phyloP scores from a whole-genome alignment of 2,797 vertebrate species.

The Macropus fuliginosus region DNA sequence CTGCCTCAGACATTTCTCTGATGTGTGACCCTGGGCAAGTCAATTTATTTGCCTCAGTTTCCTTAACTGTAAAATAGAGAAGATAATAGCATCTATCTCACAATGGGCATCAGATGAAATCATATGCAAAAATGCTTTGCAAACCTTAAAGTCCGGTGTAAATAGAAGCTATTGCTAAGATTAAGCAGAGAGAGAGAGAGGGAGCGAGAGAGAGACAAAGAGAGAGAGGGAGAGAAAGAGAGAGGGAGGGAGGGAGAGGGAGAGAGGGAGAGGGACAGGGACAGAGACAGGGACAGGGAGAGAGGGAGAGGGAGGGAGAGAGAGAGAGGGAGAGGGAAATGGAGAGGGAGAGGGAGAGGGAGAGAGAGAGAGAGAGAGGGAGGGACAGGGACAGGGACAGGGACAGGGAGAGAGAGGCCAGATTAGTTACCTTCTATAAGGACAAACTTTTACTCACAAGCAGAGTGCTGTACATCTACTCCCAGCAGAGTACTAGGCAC shows the following conservation, averaged over 20 bases:
- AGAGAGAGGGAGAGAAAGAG: too few relatives aligned
- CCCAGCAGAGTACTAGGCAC: not conserved
- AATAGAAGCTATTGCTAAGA: not conserved
- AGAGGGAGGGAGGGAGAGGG: not conserved
- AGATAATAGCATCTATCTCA: not conserved
- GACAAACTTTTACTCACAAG: not conserved
- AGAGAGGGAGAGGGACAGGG: too few relatives aligned
- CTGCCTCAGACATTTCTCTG: not conserved
- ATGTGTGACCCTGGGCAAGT: not conserved
- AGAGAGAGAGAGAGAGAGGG: too few relatives aligned
- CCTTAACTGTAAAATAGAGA: not conserved
- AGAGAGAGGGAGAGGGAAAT: too few relatives aligned
- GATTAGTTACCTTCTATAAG: not conserved
- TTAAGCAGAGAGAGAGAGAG: not conserved
- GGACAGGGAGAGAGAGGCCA: not conserved
- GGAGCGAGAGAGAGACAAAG: too few relatives aligned
- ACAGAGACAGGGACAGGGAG: not conserved
- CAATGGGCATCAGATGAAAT: not conserved
- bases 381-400: too few relatives aligned
- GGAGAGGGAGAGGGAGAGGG: not conserved
- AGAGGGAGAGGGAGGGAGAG: not conserved
- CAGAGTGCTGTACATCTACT: not conserved
- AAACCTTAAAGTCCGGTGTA: not conserved
- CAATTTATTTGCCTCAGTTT: not conserved
- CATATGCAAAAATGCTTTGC: not conserved